phyloP scores from a whole-genome alignment of 2,113 vertebrate species.

The pig (Sus scrofa) region DNA sequence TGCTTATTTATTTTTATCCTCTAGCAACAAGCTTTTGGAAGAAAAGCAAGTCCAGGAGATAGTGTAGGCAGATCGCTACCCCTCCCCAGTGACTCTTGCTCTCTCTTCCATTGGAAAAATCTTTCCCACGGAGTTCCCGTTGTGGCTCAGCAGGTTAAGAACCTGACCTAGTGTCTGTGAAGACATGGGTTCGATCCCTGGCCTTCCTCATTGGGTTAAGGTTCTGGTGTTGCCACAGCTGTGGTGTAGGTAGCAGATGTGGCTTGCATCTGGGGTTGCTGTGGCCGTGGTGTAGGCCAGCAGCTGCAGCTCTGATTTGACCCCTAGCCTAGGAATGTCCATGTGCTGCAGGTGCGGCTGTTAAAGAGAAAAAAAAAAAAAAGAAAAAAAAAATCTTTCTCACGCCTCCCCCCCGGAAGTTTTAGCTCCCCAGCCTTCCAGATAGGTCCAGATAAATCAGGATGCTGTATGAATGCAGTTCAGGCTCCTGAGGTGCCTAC shows the following conservation, averaged over 20 bases:
- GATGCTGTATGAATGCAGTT: background rate
- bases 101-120: background rate
- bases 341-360: no score
- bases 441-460: background rate
- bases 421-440: background rate
- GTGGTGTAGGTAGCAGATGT: no score
- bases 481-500: background rate
- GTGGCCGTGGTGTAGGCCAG: no score
- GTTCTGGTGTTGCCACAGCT: no score
- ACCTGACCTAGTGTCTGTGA: no score
- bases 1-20: background rate
- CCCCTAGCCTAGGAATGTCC: no score
- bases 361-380: no score
- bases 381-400: background rate
- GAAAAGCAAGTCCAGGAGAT: slow-evolving; percentile 13
- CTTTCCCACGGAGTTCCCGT: background rate
- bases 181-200: no score
- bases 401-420: background rate
- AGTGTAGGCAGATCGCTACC: background rate
- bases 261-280: no score
- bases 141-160: no score
- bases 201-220: no score
- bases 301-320: no score
- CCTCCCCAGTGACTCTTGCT: background rate
- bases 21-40: background rate